Evolutionary conservation across 2,888 invertebrate genomes (phyloP), one percentile per base, ranked within the genome.

Genomic region (Petrolisthes manimaculis): DNA sequence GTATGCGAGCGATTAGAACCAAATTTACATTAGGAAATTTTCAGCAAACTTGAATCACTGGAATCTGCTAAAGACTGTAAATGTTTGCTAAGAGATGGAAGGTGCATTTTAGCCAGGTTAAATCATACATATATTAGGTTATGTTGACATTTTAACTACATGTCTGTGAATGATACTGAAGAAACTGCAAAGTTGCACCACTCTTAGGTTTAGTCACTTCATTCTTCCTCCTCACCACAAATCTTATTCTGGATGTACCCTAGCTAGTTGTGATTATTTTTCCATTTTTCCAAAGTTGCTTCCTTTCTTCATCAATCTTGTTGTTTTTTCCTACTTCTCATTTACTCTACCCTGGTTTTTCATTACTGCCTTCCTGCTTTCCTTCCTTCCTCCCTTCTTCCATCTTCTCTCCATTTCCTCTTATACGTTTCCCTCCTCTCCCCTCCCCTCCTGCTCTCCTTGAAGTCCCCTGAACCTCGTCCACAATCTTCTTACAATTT

Each of bases 401-500:
- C 24, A 8, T 53, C 53, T 55, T n/a, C 67, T 24, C 77, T 14
- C 8, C 55, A n/a, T 24, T 56, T 21, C 54, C 77, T 67, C 51
- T 51, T 53, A n/a, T n/a, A 14, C 12, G 14, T 71, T 53, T 55
- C 37, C 55, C 37, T 24, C 24, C 56, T 24, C 37, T 79, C n/a
- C 54, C 86, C 53, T 14, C 71, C 53, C 67, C 67, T 55, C 67
- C 79, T 69, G 9, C 86, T 80, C 82, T 77, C 83, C 79, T 77
- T 87, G 53, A 75, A 83, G 77, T 61, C 77, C 87, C 87, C 83
- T 54, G 71, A 87, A 83, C 83, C 87, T 80, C 87, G 87, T 87
- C 87, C 87, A 87, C 87, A 87, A 87, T 87, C 87, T 87, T 87
- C 87, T 87, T 87, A 87, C 87, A 87, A 87, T 87, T 87, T 87